phyloP scores from a whole-genome alignment of 2,113 vertebrate species.

The Pristiophorus japonicus region DNA sequence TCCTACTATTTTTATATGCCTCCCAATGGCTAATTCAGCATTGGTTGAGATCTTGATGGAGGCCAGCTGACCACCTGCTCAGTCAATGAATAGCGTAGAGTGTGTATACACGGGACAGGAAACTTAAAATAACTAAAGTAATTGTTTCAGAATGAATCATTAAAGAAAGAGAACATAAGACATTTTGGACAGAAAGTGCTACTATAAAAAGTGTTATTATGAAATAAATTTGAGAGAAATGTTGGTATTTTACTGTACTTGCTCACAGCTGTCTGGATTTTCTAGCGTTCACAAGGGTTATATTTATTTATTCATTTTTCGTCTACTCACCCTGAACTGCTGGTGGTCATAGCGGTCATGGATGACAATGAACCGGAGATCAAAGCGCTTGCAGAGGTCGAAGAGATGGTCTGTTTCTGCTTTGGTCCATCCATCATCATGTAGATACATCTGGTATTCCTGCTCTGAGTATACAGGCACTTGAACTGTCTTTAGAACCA shows the following conservation, averaged over 20 bases:
- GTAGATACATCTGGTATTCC: conserved; percentile 94
- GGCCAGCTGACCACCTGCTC: background rate
- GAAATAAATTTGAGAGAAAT: background rate
- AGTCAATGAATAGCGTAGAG: background rate
- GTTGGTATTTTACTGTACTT: background rate
- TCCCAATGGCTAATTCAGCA: background rate
- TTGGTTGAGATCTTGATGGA: background rate
- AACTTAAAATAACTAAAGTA: background rate
- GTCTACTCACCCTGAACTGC: conserved; percentile 81
- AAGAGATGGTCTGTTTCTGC: conserved; percentile 96
- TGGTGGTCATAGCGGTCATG: conserved; percentile 97
- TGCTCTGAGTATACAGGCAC: conserved; percentile 94
- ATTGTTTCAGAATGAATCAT: background rate
- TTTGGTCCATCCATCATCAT: conserved; percentile 95
- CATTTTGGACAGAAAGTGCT: too few species aligned
- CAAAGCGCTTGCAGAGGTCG: conserved; percentile 90
- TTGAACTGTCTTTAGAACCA: conserved; percentile 72
- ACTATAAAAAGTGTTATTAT: too few species aligned
- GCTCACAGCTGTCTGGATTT: background rate
- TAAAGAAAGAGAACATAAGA: background rate
- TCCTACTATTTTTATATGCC: background rate
- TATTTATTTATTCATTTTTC: conserved; percentile 3
- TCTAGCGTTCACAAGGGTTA: background rate
- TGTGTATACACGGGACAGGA: background rate
- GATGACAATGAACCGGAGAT: conserved; percentile 87